Conservation (phyloP, 2,888 invertebrate species). For the Dione vanillae region DNA sequence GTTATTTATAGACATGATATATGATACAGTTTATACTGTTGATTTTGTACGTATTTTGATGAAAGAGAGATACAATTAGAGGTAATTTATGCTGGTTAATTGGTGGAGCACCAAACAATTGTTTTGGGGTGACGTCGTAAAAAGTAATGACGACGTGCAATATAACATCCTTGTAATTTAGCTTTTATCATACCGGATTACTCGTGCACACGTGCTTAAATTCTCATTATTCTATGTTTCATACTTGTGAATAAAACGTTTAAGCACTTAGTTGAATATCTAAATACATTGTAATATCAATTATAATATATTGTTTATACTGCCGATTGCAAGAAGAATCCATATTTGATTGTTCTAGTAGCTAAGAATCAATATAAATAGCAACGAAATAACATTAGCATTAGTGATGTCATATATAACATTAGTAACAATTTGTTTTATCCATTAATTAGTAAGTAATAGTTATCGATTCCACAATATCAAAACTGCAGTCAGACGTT, state of each 20-base stretch:
- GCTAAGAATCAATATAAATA: too few species aligned
- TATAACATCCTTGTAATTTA: slow-evolving; percentile 26
- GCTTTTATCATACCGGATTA: slow-evolving; percentile 24
- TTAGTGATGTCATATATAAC: too few species aligned
- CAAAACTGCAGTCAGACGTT: too few species aligned
- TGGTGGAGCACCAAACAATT: slow-evolving; percentile 36
- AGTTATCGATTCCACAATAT: too few species aligned
- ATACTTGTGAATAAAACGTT: background rate
- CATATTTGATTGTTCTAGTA: too few species aligned
- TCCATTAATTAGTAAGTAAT: too few species aligned
- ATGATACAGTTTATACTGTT: slow-evolving; percentile 8
- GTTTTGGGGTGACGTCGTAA: slow-evolving; percentile 39
- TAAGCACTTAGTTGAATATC: background rate
- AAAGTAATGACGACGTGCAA: slow-evolving; percentile 41
- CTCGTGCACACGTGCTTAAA: background rate
- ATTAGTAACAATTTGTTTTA: too few species aligned
- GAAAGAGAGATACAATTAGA: slow-evolving; percentile 29
- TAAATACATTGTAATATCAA: too few species aligned
- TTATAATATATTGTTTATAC: too few species aligned
- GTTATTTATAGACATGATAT: background rate
- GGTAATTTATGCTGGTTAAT: slow-evolving; percentile 37
- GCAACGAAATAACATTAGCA: too few species aligned
- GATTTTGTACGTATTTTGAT: slow-evolving; percentile 29
- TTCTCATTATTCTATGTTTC: background rate
- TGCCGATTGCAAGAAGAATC: too few species aligned